Evolutionary conservation across 1,140 invertebrate genomes (phyloP).

Genomic region (Eumaeus atala): DNA sequence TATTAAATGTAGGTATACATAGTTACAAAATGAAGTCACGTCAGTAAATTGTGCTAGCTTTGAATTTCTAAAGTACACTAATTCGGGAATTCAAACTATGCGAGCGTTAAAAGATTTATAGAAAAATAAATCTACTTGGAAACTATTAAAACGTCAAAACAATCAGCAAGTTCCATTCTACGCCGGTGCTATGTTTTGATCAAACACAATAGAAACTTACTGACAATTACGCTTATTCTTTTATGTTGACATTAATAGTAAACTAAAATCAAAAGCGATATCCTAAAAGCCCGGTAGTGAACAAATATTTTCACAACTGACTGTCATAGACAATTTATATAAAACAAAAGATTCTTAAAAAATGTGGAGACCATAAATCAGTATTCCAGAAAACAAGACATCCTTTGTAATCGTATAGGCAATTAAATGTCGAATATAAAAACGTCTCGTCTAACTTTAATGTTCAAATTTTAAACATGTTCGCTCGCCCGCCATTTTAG

Average conservation of each 20-base stretch:
- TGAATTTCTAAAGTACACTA: too few species aligned
- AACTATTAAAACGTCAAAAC: conserved; percentile 2
- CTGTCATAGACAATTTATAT: conserved; percentile 21
- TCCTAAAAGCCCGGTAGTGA: conserved; percentile 47
- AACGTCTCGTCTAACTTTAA: conserved; percentile 30
- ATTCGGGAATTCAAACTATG: not conserved
- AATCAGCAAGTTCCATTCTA: conserved; percentile 3
- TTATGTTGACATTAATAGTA: not conserved
- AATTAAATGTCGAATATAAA: conserved; percentile 58
- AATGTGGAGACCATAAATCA: conserved; percentile 46
- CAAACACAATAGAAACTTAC: conserved; percentile 23
- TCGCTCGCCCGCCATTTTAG: conserved; percentile 34
- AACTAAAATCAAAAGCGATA: conserved; percentile 29
- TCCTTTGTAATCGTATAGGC: conserved; percentile 62
- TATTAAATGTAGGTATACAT: too few species aligned
- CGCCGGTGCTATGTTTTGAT: conserved; percentile 9
- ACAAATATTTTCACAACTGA: conserved; percentile 56
- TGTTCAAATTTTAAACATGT: conserved; percentile 31
- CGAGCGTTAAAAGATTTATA: not conserved
- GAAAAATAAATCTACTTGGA: not conserved
- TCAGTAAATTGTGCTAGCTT: too few species aligned
- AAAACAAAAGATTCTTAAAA: conserved; percentile 21
- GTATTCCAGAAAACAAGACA: conserved; percentile 54
- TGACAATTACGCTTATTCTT: not conserved
- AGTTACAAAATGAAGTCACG: too few species aligned